These are phyloP conservation scores for Zeugodacus cucurbitae DNA, from an alignment of 1,140 invertebrate genomes.

Conservation along the genomic window DNA sequence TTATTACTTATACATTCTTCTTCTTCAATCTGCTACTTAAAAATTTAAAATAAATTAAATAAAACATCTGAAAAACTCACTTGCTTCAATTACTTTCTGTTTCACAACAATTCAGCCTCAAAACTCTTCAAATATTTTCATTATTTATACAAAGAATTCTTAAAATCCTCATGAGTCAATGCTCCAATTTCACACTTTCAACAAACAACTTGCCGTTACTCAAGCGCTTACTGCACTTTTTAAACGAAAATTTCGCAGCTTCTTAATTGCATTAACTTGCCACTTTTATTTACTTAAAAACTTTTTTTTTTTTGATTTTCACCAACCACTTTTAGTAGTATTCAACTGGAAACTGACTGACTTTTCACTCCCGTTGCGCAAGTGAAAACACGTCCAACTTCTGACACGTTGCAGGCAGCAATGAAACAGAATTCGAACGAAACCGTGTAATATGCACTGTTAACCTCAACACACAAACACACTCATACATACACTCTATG, in stretches of 20 bases:
- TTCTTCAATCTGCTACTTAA: too few relatives aligned
- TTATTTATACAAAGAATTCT: not conserved
- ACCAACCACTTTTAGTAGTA: not conserved
- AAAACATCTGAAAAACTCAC: not conserved
- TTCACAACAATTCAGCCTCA: too few relatives aligned
- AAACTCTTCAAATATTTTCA: not conserved
- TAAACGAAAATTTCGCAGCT: not conserved
- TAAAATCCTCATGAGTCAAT: not conserved
- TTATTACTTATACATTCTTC: too few relatives aligned
- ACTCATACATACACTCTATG: not conserved
- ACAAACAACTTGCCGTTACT: not conserved
- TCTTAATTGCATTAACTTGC: constrained; percentile 2
- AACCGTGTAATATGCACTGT: constrained; percentile 14
- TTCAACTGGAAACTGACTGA: not conserved
- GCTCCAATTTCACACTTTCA: not conserved
- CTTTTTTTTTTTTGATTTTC: too few relatives aligned
- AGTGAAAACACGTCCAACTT: constrained; percentile 30
- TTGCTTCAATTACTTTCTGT: not conserved
- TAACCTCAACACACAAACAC: constrained; percentile 8
- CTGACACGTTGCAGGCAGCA: constrained; percentile 33
- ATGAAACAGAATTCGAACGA: constrained; percentile 23
- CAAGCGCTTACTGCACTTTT: not conserved
- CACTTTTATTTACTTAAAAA: not conserved
- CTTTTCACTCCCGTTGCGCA: constrained; percentile 11
- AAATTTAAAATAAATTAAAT: too few relatives aligned